These are phyloP conservation scores for Pagetopsis macropterus DNA, from an alignment of 2,797 vertebrate species.

Conservation along the genomic window DNA sequence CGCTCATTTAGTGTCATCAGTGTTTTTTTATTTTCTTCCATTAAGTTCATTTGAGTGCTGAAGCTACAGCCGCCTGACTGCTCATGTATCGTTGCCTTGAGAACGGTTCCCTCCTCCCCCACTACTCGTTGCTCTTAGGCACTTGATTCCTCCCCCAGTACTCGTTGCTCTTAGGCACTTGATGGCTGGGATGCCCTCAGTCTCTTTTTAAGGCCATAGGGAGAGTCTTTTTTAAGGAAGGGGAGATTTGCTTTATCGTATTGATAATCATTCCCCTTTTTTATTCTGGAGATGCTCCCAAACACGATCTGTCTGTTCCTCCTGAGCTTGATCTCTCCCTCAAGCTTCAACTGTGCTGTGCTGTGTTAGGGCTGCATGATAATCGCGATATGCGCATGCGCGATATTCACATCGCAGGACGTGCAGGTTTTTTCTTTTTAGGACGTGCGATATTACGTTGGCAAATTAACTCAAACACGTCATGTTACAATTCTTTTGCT, in stretches of 20 bases:
- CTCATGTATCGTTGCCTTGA: constrained; percentile 16
- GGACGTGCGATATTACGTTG: no score
- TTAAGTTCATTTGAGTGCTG: not conserved
- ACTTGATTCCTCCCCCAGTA: constrained; percentile 23
- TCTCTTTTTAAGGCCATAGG: not conserved
- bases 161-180: constrained; percentile 13
- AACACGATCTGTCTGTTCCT: not conserved
- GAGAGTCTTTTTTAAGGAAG: constrained; percentile 1
- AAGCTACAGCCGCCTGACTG: constrained; percentile 1
- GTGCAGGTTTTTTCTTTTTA: no score
- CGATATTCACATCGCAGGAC: no score
- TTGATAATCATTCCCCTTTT: constrained; percentile 1
- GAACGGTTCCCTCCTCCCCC: constrained; percentile 4
- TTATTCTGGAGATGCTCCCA: no score
- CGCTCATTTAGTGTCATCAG: no score
- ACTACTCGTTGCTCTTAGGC: not conserved
- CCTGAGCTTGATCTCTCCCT: constrained; percentile 1
- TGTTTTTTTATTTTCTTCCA: not conserved
- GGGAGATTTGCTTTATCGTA: constrained; percentile 15
- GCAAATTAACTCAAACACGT: no score
- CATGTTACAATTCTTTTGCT: no score
- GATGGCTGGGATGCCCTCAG: constrained; percentile 21
- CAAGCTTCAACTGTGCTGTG: not conserved
- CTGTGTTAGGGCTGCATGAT: not conserved
- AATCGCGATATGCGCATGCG: no score